Conservation (phyloP, 2,113 vertebrate species). For the Zapus hudsonius region DNA sequence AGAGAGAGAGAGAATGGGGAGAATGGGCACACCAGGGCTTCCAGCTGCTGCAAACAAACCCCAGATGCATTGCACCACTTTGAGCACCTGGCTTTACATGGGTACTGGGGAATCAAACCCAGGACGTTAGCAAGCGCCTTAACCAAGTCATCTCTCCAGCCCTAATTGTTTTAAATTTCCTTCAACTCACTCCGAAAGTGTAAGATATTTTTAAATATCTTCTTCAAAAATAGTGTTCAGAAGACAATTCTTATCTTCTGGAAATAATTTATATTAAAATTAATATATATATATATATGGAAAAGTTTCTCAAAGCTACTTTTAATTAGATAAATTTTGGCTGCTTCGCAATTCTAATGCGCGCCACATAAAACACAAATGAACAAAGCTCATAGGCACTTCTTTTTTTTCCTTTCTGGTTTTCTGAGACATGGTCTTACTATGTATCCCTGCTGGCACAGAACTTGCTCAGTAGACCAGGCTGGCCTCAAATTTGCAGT, state of each 20-base stretch:
- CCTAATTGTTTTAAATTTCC: too few relatives aligned
- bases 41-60: too few relatives aligned
- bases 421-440: background rate
- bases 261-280: conserved; percentile 28
- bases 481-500: background rate
- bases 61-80: too few relatives aligned
- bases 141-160: too few relatives aligned
- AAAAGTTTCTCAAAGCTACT: background rate
- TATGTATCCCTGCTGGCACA: background rate
- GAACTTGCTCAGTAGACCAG: too few relatives aligned
- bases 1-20: too few relatives aligned
- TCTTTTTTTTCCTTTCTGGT: background rate
- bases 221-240: conserved; percentile 29
- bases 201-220: conserved; percentile 22
- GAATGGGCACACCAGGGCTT: too few relatives aligned
- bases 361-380: background rate
- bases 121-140: too few relatives aligned
- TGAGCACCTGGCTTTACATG: too few relatives aligned
- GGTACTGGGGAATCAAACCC: too few relatives aligned
- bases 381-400: background rate
- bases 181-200: conserved; percentile 9
- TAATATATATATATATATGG: background rate
- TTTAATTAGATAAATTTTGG: background rate
- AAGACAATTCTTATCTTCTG: background rate
- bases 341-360: conserved; percentile 16